Percentiles rank a stretch among this genome's conserved stretches.
phyloP scores from a whole-genome alignment of 2,797 vertebrate genomes.

The Loris lydekkerianus region DNA sequence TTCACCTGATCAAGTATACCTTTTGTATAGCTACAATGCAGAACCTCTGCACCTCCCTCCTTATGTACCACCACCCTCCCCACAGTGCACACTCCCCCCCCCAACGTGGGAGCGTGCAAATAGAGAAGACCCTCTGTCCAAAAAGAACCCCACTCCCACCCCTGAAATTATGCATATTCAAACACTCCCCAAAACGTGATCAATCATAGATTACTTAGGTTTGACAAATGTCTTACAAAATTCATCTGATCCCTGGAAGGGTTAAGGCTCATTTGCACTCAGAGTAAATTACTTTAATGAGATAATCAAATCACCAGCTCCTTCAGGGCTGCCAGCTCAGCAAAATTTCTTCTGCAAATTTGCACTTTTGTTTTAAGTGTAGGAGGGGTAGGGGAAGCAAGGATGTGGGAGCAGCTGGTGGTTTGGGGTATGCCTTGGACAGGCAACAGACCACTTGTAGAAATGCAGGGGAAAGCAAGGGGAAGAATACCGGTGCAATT shows the following conservation, averaged over 20 bases:
- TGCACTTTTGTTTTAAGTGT: constrained; percentile 31
- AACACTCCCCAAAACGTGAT: neutral
- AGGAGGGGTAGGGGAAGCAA: neutral
- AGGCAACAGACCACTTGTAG: neutral
- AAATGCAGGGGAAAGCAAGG: neutral
- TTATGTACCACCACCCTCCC: neutral
- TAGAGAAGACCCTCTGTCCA: neutral
- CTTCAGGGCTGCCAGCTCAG: constrained; percentile 69
- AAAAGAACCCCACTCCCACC: neutral
- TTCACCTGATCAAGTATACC: neutral
- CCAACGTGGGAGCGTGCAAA: neutral
- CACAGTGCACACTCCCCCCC: neutral
- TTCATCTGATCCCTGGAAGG: constrained; percentile 13
- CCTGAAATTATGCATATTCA: neutral
- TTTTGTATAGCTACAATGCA: neutral
- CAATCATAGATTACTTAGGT: neutral
- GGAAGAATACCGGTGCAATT: neutral
- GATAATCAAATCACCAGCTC: constrained; percentile 76
- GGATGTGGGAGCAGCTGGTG: constrained; percentile 3
- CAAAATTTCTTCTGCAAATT: constrained; percentile 69
- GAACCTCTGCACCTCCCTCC: neutral
- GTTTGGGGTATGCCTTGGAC: neutral
- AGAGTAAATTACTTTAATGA: constrained; percentile 76
- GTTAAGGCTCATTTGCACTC: constrained; percentile 62
- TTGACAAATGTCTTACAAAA: constrained; percentile 57